Evolutionary conservation across 1,140 invertebrate species (phyloP).

Genomic region (Rhopalosiphum padi): DNA sequence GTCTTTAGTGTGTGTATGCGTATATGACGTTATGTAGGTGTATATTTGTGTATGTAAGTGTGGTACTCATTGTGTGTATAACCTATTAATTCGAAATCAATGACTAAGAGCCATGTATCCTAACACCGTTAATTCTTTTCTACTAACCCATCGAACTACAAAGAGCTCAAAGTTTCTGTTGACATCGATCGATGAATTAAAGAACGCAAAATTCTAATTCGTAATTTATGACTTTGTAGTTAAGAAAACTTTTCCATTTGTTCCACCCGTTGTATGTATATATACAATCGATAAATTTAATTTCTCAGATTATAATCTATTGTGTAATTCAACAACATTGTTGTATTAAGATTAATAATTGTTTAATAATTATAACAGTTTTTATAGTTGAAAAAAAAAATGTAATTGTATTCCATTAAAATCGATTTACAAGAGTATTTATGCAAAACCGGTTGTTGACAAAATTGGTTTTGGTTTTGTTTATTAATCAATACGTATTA

Average conservation of each 20-base stretch:
- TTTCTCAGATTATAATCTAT: slow-evolving; percentile 25
- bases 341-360: not conserved
- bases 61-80: slow-evolving; percentile 10
- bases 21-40: not conserved
- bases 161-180: slow-evolving; percentile 39
- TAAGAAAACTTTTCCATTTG: slow-evolving; percentile 47
- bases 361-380: slow-evolving; percentile 1
- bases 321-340: not conserved
- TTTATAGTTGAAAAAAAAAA: not conserved
- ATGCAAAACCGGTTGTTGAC: too few species aligned
- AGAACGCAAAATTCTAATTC: slow-evolving; percentile 38
- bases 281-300: slow-evolving; percentile 32
- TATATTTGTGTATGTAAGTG: not conserved
- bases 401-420: not conserved
- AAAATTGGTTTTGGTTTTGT: too few species aligned
- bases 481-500: too few species aligned
- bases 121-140: slow-evolving; percentile 30
- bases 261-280: not conserved
- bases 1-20: not conserved
- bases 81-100: slow-evolving; percentile 50
- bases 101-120: slow-evolving; percentile 30
- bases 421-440: too few species aligned
- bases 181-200: slow-evolving; percentile 34
- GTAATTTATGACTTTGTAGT: slow-evolving; percentile 32
- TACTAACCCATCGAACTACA: slow-evolving; percentile 9